These are phyloP conservation scores for Noctilio leporinus DNA, from an alignment of 2,113 vertebrate species.

Conservation along the genomic window DNA sequence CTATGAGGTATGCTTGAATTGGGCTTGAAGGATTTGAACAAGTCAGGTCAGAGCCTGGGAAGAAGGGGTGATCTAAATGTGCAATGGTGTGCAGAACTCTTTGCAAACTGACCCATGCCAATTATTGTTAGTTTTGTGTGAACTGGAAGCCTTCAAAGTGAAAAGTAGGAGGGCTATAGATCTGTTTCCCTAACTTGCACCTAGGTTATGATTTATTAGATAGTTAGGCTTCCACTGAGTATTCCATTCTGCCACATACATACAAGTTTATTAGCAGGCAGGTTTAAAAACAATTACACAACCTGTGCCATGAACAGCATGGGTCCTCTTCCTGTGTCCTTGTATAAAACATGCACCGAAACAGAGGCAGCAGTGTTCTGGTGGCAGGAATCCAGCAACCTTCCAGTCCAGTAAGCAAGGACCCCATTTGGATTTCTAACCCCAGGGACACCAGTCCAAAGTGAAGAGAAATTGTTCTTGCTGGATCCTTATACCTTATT, in stretches of 20 bases:
- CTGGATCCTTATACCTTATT: neutral
- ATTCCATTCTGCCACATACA: neutral
- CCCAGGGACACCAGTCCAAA: neutral
- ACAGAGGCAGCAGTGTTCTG: neutral
- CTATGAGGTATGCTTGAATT: neutral
- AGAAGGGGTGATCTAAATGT: neutral
- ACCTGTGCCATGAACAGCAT: neutral
- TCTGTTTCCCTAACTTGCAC: neutral
- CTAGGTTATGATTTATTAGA: neutral
- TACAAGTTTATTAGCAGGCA: neutral
- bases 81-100: neutral
- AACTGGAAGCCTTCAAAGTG: neutral
- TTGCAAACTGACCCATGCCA: neutral
- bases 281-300: neutral
- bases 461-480: neutral
- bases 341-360: neutral
- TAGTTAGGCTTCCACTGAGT: neutral
- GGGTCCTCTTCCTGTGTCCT: neutral
- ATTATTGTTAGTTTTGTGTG: neutral
- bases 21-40: neutral
- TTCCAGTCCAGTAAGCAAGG: neutral
- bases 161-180: neutral
- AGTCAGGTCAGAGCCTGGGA: neutral
- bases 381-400: neutral
- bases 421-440: neutral